Evolutionary conservation across 2,113 vertebrate species (phyloP).

Genomic region (Rhegmatorhina hoffmannsi): DNA sequence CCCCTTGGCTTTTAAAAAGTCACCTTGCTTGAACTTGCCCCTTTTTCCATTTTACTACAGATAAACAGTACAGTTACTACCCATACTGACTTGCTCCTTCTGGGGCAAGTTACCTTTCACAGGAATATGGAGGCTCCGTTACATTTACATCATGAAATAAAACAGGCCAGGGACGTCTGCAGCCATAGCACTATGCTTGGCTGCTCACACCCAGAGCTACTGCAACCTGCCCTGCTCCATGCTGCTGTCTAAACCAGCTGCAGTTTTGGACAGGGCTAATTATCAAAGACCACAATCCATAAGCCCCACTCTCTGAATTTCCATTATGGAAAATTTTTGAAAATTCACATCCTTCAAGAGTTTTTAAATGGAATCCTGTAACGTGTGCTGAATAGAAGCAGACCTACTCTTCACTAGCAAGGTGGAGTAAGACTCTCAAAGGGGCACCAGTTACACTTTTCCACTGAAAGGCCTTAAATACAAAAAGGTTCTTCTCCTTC

Average conservation of each 20-base stretch:
- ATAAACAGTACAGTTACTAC: rapidly evolving
- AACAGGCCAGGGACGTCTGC: not conserved
- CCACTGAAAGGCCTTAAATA: not conserved
- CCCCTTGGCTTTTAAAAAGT: not conserved
- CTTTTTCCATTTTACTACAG: not conserved
- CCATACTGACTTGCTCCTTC: not conserved
- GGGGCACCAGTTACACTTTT: not conserved
- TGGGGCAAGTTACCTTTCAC: not conserved
- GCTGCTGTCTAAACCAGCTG: not conserved
- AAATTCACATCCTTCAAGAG: not conserved
- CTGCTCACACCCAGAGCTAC: not conserved
- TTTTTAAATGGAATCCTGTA: not conserved
- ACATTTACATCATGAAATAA: not conserved
- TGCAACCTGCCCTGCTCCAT: not conserved
- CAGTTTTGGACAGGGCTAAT: not conserved
- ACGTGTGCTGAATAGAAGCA: not conserved
- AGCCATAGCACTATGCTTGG: not conserved
- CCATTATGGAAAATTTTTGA: not conserved
- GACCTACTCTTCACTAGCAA: not conserved
- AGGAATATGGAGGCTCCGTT: not conserved
- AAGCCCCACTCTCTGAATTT: not conserved
- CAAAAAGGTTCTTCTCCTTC: not conserved
- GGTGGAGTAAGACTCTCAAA: not conserved
- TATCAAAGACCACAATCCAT: not conserved
- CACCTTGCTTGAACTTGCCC: not conserved